Percentiles rank a stretch among this genome's conserved stretches.
phyloP scores from a whole-genome alignment of 2,113 vertebrate species.

The Melanerpes aurifrons region DNA sequence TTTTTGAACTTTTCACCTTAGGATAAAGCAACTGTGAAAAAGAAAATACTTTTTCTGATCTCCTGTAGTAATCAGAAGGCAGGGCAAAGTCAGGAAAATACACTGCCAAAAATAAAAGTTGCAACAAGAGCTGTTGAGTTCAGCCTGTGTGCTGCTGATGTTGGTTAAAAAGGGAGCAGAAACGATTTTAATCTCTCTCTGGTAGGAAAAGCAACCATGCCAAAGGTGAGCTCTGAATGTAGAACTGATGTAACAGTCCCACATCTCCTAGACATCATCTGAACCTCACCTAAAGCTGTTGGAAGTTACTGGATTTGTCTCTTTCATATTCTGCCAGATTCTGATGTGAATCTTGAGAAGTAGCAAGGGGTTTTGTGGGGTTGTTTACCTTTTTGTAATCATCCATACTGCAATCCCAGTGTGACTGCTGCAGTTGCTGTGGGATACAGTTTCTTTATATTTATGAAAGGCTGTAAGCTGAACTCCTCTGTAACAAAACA shows the following conservation, averaged over 20 bases:
- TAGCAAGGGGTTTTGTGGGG: not conserved
- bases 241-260: not conserved
- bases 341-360: not conserved
- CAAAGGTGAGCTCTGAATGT: not conserved
- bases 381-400: not conserved
- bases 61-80: not conserved
- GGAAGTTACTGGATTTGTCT: not conserved
- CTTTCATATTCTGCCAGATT: not conserved
- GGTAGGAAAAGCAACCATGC: not conserved
- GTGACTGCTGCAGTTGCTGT: not conserved
- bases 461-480: not conserved
- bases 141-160: not conserved
- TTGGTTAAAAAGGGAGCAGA: not conserved
- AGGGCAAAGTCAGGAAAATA: not conserved
- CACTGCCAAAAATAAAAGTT: not conserved
- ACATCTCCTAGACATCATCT: not conserved
- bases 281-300: not conserved
- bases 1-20: constrained; percentile 24
- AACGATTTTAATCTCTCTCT: not conserved
- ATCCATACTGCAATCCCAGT: not conserved
- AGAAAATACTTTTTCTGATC: not conserved
- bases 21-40: not conserved
- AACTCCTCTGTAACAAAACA: not conserved
- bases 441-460: not conserved
- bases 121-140: not conserved